phyloP scores from a whole-genome alignment of 2,113 vertebrate genomes.

The Callopanchax toddi region DNA sequence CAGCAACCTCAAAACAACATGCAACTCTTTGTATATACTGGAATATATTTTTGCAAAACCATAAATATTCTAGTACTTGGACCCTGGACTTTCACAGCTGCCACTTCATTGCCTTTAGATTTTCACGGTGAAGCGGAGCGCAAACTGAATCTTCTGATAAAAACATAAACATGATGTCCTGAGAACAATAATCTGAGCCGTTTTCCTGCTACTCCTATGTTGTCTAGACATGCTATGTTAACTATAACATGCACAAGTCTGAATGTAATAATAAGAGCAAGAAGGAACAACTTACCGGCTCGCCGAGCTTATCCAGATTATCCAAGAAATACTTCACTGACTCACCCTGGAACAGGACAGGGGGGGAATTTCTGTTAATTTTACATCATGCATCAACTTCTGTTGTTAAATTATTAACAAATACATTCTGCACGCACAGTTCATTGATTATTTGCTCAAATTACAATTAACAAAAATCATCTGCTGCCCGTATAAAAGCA shows the following conservation, averaged over 20 bases:
- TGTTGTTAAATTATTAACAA: slow-evolving; percentile 3
- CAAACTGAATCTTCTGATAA: too few relatives aligned
- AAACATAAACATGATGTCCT: background rate
- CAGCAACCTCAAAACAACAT: too few relatives aligned
- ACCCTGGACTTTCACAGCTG: too few relatives aligned
- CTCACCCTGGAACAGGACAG: slow-evolving; percentile 86
- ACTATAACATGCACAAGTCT: slow-evolving; percentile 16
- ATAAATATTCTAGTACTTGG: too few relatives aligned
- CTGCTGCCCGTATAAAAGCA: background rate
- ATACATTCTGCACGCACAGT: background rate
- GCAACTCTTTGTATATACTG: too few relatives aligned
- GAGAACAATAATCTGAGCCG: background rate
- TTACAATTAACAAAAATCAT: background rate
- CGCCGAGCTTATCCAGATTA: slow-evolving; percentile 96
- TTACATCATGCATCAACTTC: slow-evolving; percentile 1
- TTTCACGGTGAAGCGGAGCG: too few relatives aligned
- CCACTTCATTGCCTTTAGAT: too few relatives aligned
- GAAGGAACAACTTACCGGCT: slow-evolving; percentile 86
- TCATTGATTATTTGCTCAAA: too few relatives aligned
- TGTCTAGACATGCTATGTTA: slow-evolving; percentile 33
- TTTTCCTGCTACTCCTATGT: too few relatives aligned
- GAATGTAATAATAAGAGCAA: slow-evolving; percentile 30
- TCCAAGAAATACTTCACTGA: slow-evolving; percentile 99
- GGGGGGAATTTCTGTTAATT: too few relatives aligned
- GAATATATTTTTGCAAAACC: too few relatives aligned